These are phyloP conservation scores for Pseudoatta argentina DNA, from an alignment of 1,140 invertebrate genomes.

Conservation along the genomic window DNA sequence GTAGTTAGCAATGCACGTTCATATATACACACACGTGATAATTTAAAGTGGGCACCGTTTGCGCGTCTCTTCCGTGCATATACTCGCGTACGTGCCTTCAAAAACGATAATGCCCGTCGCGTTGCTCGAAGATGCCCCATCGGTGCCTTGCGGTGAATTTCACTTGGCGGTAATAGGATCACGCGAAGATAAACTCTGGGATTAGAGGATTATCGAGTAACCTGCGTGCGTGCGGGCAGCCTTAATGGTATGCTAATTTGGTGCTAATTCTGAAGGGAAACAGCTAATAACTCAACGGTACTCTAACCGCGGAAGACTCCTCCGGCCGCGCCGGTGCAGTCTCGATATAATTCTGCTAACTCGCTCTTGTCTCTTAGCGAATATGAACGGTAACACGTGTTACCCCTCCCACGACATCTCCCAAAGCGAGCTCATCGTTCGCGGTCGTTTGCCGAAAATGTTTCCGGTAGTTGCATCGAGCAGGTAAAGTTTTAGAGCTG, in stretches of 20 bases:
- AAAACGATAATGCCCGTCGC: constrained; percentile 52
- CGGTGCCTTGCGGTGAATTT: constrained; percentile 52
- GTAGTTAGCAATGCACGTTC: constrained; percentile 9
- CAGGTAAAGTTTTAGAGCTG: constrained; percentile 52
- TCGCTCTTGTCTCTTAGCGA: constrained; percentile 40
- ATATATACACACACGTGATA: not conserved
- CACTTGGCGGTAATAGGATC: constrained; percentile 71
- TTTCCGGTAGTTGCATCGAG: constrained; percentile 51
- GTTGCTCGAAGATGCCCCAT: constrained; percentile 24
- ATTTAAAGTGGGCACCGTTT: constrained; percentile 20
- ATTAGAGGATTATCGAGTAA: constrained; percentile 76
- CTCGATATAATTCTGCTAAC: constrained; percentile 66
- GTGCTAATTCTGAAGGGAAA: constrained; percentile 78
- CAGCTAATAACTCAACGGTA: constrained; percentile 76
- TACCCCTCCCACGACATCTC: constrained; percentile 33
- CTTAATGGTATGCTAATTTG: constrained; percentile 78
- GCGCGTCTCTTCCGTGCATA: not conserved
- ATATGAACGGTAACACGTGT: constrained; percentile 50
- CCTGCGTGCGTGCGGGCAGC: constrained; percentile 65
- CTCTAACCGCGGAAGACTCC: constrained; percentile 54
- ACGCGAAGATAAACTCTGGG: constrained; percentile 75
- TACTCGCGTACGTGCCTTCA: constrained; percentile 8
- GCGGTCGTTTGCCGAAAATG: constrained; percentile 47
- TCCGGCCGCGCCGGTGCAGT: not conserved
- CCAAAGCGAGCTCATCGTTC: constrained; percentile 50